Evolutionary conservation across 2,113 vertebrate species (phyloP).

Genomic region (Capreolus pygargus): DNA sequence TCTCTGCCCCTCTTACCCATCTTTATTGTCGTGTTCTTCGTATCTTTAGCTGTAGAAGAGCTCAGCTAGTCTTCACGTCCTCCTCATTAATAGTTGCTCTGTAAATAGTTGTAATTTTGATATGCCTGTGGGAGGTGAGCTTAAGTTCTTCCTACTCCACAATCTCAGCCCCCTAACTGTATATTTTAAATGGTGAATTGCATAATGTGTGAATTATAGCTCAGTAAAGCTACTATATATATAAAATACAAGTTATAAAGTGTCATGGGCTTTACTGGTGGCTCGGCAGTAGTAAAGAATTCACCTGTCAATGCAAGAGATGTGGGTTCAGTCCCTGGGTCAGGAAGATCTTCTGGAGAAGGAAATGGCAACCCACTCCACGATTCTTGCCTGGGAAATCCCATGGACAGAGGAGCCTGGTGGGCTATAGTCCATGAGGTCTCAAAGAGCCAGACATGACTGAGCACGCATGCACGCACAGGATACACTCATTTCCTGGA

Average conservation of each 20-base stretch:
- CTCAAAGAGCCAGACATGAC: not conserved
- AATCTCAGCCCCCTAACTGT: not conserved
- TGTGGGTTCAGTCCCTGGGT: not conserved
- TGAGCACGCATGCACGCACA: fast-evolving
- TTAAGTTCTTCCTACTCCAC: not conserved
- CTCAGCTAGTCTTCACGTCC: not conserved
- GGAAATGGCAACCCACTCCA: not conserved
- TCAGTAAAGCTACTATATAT: not conserved
- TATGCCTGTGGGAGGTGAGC: not conserved
- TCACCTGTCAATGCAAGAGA: not conserved
- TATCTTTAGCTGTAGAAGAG: not conserved
- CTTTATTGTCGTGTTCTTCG: not conserved
- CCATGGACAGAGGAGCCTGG: not conserved
- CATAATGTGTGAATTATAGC: not conserved
- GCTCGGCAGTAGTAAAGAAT: not conserved
- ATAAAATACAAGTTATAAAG: not conserved
- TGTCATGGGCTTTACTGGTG: not conserved
- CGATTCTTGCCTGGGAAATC: not conserved
- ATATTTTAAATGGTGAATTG: not conserved
- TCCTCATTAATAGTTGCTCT: not conserved
- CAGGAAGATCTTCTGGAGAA: not conserved
- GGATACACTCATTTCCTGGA: not conserved
- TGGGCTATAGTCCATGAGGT: not conserved
- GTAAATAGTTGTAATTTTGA: not conserved
- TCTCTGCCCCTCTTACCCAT: not conserved